Evolutionary conservation across 2,113 vertebrate genomes (phyloP).

Genomic region (Haliaeetus leucogaster): DNA sequence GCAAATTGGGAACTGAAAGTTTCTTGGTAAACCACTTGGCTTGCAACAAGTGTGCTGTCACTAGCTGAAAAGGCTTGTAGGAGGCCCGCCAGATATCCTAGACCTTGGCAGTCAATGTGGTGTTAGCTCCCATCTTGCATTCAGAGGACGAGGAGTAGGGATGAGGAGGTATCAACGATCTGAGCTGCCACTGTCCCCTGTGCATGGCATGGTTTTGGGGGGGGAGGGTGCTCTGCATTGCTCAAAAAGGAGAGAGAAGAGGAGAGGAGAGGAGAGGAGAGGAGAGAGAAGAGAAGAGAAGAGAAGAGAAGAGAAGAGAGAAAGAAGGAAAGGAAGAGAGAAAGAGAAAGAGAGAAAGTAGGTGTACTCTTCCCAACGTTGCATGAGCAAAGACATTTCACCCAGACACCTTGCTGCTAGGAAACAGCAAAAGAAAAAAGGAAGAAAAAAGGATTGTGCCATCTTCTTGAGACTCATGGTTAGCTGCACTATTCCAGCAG

Average conservation of each 20-base stretch:
- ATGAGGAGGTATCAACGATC: not conserved
- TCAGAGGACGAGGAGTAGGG: not conserved
- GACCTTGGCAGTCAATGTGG: no score
- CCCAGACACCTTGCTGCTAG: no score
- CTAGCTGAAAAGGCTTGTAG: not conserved
- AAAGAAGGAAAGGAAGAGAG: not conserved
- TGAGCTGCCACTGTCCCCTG: not conserved
- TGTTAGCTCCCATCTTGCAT: no score
- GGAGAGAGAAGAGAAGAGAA: no score
- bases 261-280: not conserved
- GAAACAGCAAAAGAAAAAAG: no score
- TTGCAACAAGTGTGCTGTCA: not conserved
- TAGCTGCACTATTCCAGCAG: no score
- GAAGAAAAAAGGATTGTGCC: no score
- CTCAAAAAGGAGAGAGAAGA: not conserved
- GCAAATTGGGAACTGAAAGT: not conserved
- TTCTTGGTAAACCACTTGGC: not conserved
- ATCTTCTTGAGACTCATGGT: no score
- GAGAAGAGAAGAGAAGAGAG: not conserved
- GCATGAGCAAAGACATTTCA: no score
- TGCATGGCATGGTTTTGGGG: not conserved
- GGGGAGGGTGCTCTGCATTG: no score
- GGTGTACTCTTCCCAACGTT: no score
- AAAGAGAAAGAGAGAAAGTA: no score
- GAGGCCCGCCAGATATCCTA: not conserved